Evolutionary conservation across 2,113 vertebrate species (phyloP), one percentile per base, ranked within the genome.

Genomic region (Alectura lathami): DNA sequence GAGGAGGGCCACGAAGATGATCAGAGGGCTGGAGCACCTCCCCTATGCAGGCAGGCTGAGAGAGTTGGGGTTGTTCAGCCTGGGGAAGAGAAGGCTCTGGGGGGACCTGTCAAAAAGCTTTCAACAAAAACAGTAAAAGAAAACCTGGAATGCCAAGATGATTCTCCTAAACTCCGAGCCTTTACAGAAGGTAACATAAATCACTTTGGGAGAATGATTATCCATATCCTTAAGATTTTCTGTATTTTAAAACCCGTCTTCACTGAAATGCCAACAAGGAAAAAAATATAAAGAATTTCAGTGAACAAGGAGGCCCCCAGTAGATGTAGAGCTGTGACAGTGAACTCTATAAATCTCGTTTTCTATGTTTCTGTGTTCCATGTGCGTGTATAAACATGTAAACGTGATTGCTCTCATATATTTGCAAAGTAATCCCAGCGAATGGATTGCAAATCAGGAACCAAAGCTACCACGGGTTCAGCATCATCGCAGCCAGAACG

Each of bases 381-480:
- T 2, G 30, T 56, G 21, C 42, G 38, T 50, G 5, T 24, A 11
- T 5, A 36, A 36, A 8, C 32, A 15, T 1, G 3, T 5, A 40
- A 53, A 68, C 3, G 3, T 1, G 0, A 79, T 24, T 5, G 43
- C 56, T 75, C 72, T 27, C 47, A 45, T 30, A 21, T 11, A 8
- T 81, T 74, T 77, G 34, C 53, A 72, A 75, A 92, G 78, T 8
- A 81, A 47, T 30, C 53, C 9, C 20, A 15, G 45, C 2, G 51
- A 42, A n/a, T 0, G 1, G 32, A 1, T 3, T 74, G 42, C 36
- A 59, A 72, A 34, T 62, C 4, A 17, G 0, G 4, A 74, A 11
- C 4, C 64, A 42, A 14, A 74, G 50, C 38, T 42, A 27, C 38
- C 11, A 40, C 1, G 43, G 56, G 0, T 21, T 30, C 57, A 4